phyloP scores from a whole-genome alignment of 1,140 invertebrate species.

The Eciton burchellii region DNA sequence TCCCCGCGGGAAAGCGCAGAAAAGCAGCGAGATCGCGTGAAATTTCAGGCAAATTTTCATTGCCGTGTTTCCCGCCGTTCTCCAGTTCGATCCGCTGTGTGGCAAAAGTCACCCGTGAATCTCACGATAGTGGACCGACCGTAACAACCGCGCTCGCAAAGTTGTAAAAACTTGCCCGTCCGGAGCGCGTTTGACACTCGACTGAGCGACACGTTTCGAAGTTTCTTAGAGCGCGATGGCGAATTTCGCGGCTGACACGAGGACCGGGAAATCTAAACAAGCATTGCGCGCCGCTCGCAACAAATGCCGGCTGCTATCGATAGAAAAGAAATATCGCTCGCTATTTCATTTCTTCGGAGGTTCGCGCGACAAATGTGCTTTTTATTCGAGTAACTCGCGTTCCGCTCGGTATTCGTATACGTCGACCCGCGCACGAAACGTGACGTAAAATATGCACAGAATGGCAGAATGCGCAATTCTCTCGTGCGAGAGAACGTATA shows the following conservation, averaged over 20 bases:
- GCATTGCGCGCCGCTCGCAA: neutral
- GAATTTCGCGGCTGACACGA: constrained; percentile 24
- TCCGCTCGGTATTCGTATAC: neutral
- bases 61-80: constrained; percentile 29
- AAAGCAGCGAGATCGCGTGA: neutral
- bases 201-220: constrained; percentile 11
- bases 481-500: neutral
- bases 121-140: constrained; percentile 30
- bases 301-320: constrained; percentile 8
- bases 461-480: neutral
- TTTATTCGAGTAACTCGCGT: neutral
- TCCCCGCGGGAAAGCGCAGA: neutral
- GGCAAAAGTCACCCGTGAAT: constrained; percentile 52
- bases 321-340: neutral
- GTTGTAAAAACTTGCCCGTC: constrained; percentile 61
- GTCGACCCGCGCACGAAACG: neutral
- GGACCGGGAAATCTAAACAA: constrained; percentile 18
- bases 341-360: constrained; percentile 2
- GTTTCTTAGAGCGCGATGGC: constrained; percentile 45
- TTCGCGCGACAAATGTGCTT: constrained; percentile 4
- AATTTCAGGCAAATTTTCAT: constrained; percentile 61
- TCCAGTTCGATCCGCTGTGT: constrained; percentile 45
- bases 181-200: constrained; percentile 49
- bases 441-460: neutral
- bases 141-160: constrained; percentile 48